These are phyloP conservation scores for Platycnemis pennipes DNA, from an alignment of 2,888 invertebrate species.

Conservation along the genomic window DNA sequence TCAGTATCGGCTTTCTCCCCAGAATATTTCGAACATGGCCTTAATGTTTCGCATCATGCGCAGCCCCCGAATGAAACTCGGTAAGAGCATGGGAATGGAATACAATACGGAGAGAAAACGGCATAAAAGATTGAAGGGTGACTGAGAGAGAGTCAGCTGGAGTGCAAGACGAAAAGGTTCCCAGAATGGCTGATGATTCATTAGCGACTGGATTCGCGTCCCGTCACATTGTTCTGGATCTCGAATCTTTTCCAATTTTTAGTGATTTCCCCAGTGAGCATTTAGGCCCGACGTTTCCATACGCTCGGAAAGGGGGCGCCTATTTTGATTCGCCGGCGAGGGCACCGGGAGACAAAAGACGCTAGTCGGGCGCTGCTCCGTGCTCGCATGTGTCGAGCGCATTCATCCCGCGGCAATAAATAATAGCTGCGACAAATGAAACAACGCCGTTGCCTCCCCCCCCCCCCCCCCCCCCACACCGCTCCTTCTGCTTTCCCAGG, in stretches of 20 bases:
- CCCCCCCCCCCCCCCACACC: background rate
- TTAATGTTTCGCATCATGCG: too few species aligned
- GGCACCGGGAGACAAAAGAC: slow-evolving; percentile 10
- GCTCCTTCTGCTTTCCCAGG: too few species aligned
- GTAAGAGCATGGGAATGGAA: too few species aligned
- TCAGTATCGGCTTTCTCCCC: too few species aligned
- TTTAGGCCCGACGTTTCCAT: background rate
- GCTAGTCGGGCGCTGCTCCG: background rate
- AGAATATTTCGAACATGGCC: too few species aligned
- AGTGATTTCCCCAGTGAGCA: background rate
- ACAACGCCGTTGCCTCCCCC: background rate
- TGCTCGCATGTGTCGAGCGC: background rate
- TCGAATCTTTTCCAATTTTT: background rate
- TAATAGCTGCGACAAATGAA: slow-evolving; percentile 3
- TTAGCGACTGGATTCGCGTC: background rate
- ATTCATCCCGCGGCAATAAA: slow-evolving; percentile 3
- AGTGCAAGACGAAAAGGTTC: too few species aligned
- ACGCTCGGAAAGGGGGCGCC: background rate
- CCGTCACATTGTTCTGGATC: background rate
- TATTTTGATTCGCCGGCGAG: background rate
- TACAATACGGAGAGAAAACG: too few species aligned
- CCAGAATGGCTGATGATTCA: background rate
- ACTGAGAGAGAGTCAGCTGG: too few species aligned
- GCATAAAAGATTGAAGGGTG: too few species aligned
- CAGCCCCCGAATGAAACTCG: too few species aligned